Conservation (phyloP, 2,113 vertebrate genomes). For the Okapia johnstoni region DNA sequence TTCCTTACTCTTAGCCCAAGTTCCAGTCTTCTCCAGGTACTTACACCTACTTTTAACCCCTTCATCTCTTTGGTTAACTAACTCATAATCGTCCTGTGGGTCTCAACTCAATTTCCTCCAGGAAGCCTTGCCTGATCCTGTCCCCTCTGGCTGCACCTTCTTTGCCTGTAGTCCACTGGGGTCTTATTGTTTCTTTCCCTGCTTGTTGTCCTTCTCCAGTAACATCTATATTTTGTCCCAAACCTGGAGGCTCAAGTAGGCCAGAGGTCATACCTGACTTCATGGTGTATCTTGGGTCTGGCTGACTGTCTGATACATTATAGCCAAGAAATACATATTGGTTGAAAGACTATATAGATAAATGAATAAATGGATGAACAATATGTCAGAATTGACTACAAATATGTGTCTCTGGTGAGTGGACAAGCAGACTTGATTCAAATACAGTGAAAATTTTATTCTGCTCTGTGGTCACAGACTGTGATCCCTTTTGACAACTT, state of each 20-base stretch:
- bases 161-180: neutral
- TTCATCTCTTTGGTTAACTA: neutral
- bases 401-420: neutral
- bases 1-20: neutral
- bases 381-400: neutral
- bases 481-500: neutral
- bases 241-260: fast-evolving
- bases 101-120: neutral
- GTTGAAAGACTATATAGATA: neutral
- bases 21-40: neutral
- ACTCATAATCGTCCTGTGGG: neutral
- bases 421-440: neutral
- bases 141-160: neutral
- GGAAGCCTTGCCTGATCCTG: neutral
- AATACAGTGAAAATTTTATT: neutral
- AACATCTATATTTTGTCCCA: neutral
- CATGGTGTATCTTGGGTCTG: neutral
- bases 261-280: neutral
- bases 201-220: neutral
- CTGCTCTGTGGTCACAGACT: neutral
- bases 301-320: neutral
- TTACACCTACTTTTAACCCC: neutral
- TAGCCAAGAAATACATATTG: neutral
- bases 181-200: fast-evolving
- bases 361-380: neutral